Base-by-base conservation (phyloP, 2,888 invertebrate genomes). In the Myopa testacea region DNA sequence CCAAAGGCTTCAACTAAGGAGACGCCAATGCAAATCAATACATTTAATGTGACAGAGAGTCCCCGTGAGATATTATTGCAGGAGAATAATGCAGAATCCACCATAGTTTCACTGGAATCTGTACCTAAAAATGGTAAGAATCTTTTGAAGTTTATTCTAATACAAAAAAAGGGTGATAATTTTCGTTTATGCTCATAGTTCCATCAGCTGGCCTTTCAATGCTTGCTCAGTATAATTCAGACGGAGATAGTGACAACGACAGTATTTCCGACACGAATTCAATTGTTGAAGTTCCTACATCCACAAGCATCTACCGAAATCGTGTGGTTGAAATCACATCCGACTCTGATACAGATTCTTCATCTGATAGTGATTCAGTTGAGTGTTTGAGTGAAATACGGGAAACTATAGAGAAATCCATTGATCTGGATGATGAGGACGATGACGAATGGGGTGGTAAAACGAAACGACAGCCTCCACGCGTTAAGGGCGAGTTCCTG, bases 401-500 rank as follows among this genome's bases (percentile, higher is more conserved):
- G 3, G 83, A 84, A 77, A 82, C 82, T 4, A 86, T 87, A 26
- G 84, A 87, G 7, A 86, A 86, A 63, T 81, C 83, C 2, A 84
- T 84, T 12, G 78, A 81, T 8, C 75, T 71, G 0, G 84, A 82
- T 14, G 84, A 83, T 26, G 86, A 85, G 12, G 83, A 84, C 8
- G 85, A 84, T 3, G 84, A 84, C 7, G 84, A 83, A 3, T 76
- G 76, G 19, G 82, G 78, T 5, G 82, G 82, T 0, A 83, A 81
- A 19, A 82, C 80, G 5, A 84, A 81, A 8, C 82, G 84, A 0
- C 84, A 84, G 19, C 84, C 86, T 4, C 86, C 86, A 7, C 87
- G 84, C 14, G 88, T 86, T 0, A 87, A 87, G 7, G 89, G 89
- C 5, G 89, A 89, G 82, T 80, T 89, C 79, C 72, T 85, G 1